Base-by-base conservation (phyloP, 2,113 vertebrate species). In the Cyrtonyx montezumae region DNA sequence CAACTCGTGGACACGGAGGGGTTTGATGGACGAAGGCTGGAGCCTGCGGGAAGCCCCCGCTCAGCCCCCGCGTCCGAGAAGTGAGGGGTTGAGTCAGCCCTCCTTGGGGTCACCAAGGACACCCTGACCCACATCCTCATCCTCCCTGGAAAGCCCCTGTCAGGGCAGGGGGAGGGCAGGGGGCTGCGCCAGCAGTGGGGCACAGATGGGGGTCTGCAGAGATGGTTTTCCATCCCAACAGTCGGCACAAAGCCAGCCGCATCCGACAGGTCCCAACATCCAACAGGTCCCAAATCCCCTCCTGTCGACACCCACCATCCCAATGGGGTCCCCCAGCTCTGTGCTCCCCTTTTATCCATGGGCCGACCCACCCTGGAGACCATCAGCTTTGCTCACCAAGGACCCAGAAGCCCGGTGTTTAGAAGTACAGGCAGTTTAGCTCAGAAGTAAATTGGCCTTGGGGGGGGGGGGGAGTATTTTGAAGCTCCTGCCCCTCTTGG, bases 261-360 rank as follows among this genome's bases (percentile, higher is more conserved):
- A 7, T 40, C 23, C 16, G 5, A 34, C 61, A 26, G 61, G 30
- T n/a, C 32, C 19, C 53, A 53, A 30, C 28, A 53, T 56, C 55
- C 55, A 19, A 11, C 30, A 63, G 37, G 36, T 40, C 15, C 61
- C 37, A 53, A 6, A 65, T 32, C 28, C 37, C 46, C 7, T 4
- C 9, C 0, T 17, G 25, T 32, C 3, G 0, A 42, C 20, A 22
- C 34, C 69, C 32, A 8, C 30, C 30, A 5, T 26, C 32, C 25
- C 3, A 0, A 5, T 5, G 16, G 42, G 34, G 69, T 16, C 7
- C 8, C 2, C 61, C 45, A 40, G 32, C 45, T 22, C 62, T 19
- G 61, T 22, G 7, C 62, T 42, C 37, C 16, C 32, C 37, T 51
- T 46, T 37, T 19, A 13, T 45, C 70, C 2, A 9, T 69, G 42